Evolutionary conservation across 2,888 invertebrate genomes (phyloP), one percentile per base, ranked within the genome.

Genomic region (Ferdinandea cuprea): DNA sequence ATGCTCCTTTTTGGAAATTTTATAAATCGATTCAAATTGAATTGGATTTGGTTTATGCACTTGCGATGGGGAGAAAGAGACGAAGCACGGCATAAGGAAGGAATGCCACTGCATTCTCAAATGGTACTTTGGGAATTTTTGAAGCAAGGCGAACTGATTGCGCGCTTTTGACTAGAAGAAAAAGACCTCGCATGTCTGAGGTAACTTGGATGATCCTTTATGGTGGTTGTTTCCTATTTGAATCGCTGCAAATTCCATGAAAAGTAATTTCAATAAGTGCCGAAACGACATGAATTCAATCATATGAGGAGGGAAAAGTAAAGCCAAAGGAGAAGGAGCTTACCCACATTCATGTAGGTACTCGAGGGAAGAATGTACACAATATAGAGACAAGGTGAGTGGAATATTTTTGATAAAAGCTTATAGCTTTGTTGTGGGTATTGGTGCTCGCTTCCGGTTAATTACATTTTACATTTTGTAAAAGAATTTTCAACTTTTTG

Each of bases 11-110:
- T 58, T 25, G 21, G 8, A 56, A 58, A 66, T 58, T 73, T 65
- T 32, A 15, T 58, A 48, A 66, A 74, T 65, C 65, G 73, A 74
- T 58, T 74, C 56, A 65, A 65, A 74, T 74, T 74, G 73, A 73
- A 73, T 73, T 73, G 73, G 65, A 65, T 74, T 65, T 58, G 37
- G 35, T 74, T 65, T 48, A 54, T 73, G 46, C 58, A 68, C 54
- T 44, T 25, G 72, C 11, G 21, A 61, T 19, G 40, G 32, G n/a
- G 13, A n/a, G 1, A 17, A 8, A 19, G 40, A 3, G 5, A 28
- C 11, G 9, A 25, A 30, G 35, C 21, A 25, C 56, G 19, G 8
- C 50, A 59, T n/a, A n/a, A n/a, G n/a, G n/a, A n/a, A n/a, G n/a
- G n/a, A n/a, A n/a, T n/a, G n/a, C n/a, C n/a, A n/a, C n/a, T n/a